Conservation (phyloP, 2,113 vertebrate species). For the Ageneiosus marmoratus region DNA sequence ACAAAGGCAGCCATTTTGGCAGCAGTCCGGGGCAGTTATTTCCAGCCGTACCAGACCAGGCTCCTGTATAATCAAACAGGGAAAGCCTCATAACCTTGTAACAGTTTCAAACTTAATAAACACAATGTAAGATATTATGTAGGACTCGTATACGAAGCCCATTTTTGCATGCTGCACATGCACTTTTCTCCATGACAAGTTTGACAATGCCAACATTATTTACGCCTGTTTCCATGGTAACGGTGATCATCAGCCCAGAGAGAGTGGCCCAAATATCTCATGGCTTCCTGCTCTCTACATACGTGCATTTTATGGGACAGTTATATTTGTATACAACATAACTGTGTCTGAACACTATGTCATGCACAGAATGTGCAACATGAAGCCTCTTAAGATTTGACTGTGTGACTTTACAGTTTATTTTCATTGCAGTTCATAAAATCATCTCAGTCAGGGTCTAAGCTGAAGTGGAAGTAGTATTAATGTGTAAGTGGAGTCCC, state of each 20-base stretch:
- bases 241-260: neutral
- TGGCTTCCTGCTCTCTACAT: neutral
- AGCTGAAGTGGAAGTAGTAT: neutral
- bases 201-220: neutral
- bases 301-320: neutral
- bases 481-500: neutral
- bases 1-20: conserved; percentile 11
- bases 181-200: neutral
- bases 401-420: neutral
- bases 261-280: neutral
- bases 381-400: neutral
- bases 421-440: neutral
- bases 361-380: neutral
- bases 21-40: neutral
- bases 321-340: neutral
- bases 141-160: neutral
- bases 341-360: neutral
- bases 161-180: neutral
- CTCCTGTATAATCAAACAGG: neutral
- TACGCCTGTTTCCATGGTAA: neutral
- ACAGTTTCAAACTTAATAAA: neutral
- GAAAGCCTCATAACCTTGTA: neutral
- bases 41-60: neutral
- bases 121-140: neutral
- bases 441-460: neutral